A percentile compares a stretch with the other conserved stretches of the same genome.
These are phyloP conservation scores for Periphyllus acericola DNA, from an alignment of 2,888 invertebrate species.

Conservation along the genomic window DNA sequence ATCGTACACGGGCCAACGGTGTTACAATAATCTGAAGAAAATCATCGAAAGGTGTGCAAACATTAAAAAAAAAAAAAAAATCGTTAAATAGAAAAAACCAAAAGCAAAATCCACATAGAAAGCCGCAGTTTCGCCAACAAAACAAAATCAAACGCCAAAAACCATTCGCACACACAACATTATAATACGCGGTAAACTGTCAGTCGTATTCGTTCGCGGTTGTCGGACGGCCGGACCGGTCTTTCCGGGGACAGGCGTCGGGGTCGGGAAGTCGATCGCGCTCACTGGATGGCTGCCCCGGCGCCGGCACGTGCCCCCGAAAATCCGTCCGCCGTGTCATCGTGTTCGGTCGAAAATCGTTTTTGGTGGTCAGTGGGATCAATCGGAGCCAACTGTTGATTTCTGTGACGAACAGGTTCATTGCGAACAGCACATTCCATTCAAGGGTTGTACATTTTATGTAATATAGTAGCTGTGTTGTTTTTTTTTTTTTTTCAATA, in stretches of 20 bases:
- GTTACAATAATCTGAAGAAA: not conserved
- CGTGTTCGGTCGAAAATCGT: not conserved
- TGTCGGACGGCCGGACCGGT: not conserved
- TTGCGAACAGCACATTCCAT: constrained; percentile 58
- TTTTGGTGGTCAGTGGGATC: not conserved
- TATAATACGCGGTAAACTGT: not conserved
- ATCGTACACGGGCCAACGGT: not conserved
- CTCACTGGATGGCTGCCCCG: constrained; percentile 43
- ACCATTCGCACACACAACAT: constrained; percentile 26
- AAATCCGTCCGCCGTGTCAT: not conserved
- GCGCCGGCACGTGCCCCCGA: constrained; percentile 26
- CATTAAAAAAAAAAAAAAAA: not conserved
- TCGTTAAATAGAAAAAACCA: constrained; percentile 18
- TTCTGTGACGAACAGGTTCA: constrained; percentile 59
- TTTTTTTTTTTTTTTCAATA: not conserved
- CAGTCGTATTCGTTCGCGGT: not conserved
- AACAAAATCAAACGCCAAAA: constrained; percentile 46
- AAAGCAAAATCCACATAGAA: constrained; percentile 48
- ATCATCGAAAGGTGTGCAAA: not conserved
- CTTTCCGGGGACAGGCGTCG: not conserved
- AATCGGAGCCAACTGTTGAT: constrained; percentile 56
- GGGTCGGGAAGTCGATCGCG: constrained; percentile 55
- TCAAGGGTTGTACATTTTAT: not conserved
- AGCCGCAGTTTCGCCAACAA: constrained; percentile 34
- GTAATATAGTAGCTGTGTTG: not conserved